Evolutionary conservation across 2,888 invertebrate genomes (phyloP).

Genomic region (Mythimna lalbum): DNA sequence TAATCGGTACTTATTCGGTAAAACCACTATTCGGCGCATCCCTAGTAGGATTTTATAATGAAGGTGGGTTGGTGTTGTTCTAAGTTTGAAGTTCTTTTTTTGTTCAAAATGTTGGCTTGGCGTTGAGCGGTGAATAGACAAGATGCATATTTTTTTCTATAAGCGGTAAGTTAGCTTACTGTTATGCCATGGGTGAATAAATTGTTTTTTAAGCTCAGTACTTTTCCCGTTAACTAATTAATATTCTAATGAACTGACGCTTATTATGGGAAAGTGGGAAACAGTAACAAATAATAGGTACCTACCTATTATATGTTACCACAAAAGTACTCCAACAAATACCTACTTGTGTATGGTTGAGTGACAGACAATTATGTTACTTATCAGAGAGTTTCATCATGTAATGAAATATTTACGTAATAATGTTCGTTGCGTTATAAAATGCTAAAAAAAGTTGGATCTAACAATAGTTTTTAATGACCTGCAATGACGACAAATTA

Average conservation of each 20-base stretch:
- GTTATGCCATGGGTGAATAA: constrained; percentile 6
- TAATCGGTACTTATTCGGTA: no score
- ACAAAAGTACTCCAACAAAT: constrained; percentile 19
- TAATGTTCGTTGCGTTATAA: constrained; percentile 11
- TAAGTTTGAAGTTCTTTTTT: neutral
- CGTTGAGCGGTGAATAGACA: neutral
- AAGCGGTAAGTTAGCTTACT: neutral
- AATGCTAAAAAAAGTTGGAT: constrained; percentile 22
- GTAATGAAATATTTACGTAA: constrained; percentile 38
- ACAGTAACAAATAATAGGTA: neutral
- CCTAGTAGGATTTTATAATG: neutral
- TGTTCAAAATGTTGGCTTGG: neutral
- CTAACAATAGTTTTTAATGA: constrained; percentile 30
- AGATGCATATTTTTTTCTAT: neutral
- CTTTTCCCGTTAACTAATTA: constrained; percentile 3
- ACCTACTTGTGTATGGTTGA: constrained; percentile 10
- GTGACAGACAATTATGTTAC: constrained; percentile 28
- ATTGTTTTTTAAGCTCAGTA: neutral
- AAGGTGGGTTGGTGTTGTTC: neutral
- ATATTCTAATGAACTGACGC: constrained; percentile 13
- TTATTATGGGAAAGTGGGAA: neutral
- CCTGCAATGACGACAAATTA: neutral
- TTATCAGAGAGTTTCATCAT: constrained; percentile 42
- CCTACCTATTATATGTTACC: neutral
- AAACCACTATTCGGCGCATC: no score